Percentiles rank a stretch among this genome's conserved stretches.
These are phyloP conservation scores for Oophaga pumilio DNA, from an alignment of 2,113 vertebrate genomes.

Conservation along the genomic window DNA sequence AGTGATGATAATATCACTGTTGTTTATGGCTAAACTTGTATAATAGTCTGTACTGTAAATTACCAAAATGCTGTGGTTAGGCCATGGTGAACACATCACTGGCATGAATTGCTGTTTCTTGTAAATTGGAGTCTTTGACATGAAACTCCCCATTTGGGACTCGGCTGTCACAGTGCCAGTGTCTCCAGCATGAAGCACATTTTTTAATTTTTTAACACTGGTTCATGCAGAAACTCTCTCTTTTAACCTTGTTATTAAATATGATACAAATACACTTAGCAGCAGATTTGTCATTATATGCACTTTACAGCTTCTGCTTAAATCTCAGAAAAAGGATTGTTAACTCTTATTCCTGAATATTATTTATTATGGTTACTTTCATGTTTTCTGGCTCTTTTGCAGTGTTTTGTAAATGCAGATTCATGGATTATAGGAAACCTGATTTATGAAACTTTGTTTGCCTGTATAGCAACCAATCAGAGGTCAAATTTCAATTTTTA, in stretches of 20 bases:
- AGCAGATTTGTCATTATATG: neutral
- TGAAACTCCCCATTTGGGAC: conserved; percentile 19
- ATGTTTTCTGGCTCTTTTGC: neutral
- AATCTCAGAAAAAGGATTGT: neutral
- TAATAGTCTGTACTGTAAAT: neutral
- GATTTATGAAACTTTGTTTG: too few relatives aligned
- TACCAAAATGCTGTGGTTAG: neutral
- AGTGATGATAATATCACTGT: neutral
- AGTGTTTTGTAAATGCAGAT: neutral
- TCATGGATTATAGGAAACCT: too few relatives aligned
- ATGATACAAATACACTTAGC: neutral
- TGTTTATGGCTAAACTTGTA: neutral
- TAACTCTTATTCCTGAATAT: neutral
- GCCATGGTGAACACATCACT: conserved; percentile 56
- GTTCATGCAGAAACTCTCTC: neutral
- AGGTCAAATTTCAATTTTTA: too few relatives aligned
- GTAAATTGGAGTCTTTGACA: conserved; percentile 11
- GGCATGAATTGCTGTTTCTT: conserved; percentile 26
- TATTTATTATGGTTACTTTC: neutral
- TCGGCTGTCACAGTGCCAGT: conserved; percentile 11
- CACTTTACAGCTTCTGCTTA: neutral
- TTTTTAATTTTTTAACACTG: conserved; percentile 11
- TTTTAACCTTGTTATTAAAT: conserved; percentile 10
- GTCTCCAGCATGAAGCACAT: conserved; percentile 21
- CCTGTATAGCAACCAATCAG: too few relatives aligned